Base-by-base conservation (phyloP, 2,797 vertebrate genomes). In the Lagodon rhomboides region DNA sequence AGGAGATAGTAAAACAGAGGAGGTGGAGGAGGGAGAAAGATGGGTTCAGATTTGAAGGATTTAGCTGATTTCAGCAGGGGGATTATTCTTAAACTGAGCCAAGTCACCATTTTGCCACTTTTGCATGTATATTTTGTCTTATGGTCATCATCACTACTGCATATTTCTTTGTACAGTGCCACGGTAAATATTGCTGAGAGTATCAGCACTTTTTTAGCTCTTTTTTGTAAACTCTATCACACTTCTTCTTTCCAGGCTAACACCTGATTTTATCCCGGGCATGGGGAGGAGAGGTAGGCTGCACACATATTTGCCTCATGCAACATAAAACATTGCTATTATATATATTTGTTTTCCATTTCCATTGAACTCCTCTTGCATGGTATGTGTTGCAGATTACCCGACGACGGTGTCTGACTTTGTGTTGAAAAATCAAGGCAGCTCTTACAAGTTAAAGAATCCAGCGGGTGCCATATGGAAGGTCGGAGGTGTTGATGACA, bases 401-500 rank as follows among this genome's bases (percentile, higher is more conserved):
- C 25, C 55, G 51, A 0, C 0, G 12, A 0, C 0, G 23, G 23
- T 79, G 13, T 62, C 30, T 38, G 0, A 12, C 0, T 0, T 4
- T 2, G 64, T 88, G 2, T 51, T 27, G 3, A 0, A 0, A 17
- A 0, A 5, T 0, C 49, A 0, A 77, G 0, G 0, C 3, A 0
- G 10, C 0, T n/a, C 0, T 0, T 0, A 30, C 0, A 0, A 0
- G 1, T 61, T 87, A 3, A 1, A 12, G 0, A 55, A 13, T 3
- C 71, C 85, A 49, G 15, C 1, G 51, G 76, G 62, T 6, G 23
- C 71, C 46, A 65, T 0, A 0, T 22, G 51, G 55, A 85, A 0
- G 0, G 12, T 86, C 10, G 68, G 38, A 44, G 6, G 13, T 1
- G 7, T 86, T 2, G 2, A 70, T 3, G 58, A 77, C 73, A 88